Base-by-base conservation (phyloP, 1,140 invertebrate genomes). In the Heterodera carotae region DNA sequence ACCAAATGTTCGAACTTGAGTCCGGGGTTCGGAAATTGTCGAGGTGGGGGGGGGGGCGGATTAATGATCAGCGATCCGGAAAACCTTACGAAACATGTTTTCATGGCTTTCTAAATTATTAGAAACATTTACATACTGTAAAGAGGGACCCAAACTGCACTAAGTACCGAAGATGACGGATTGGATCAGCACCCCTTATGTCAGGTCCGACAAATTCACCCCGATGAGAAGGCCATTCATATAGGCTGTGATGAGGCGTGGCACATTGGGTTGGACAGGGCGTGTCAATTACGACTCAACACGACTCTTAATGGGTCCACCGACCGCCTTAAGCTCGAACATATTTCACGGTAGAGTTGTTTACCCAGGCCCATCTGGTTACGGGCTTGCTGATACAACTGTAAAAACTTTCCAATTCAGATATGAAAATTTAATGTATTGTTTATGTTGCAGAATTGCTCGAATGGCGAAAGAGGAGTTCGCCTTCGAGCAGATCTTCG, bases 191-290 rank as follows among this genome's bases (percentile, higher is more conserved):
- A n/a, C n/a, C n/a, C n/a, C n/a, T n/a, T n/a, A n/a, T n/a, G n/a
- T n/a, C 39, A 82, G 81, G 60, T 83, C 10, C 84, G 92, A 84
- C 86, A 76, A 36, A 71, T 88, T 29, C 89, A 90, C 84, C 85
- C 86, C 27, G 75, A 84, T 7, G 34, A 87, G 22, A 83, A 83
- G 29, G 80, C 80, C 36, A 88, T 90, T 75, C 89, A 90, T 80
- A 88, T 90, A 36, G 89, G 89, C 25, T 88, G 86, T 76, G 89
- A 90, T 86, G 89, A 90, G 84, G 89, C 83, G 7, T 84, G 66
- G 43, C 84, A 85, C 25, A 80, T 84, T 29, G 79, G 69, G 22
- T 31, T 83, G 77, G 81, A 85, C 68, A 27, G 76, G 56, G 36
- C 77, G 8, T 83, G 82, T 43, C 34, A 66, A n/a, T 27, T 69